Conservation (phyloP, 2,113 vertebrate species). For the Trematomus loennbergii region DNA sequence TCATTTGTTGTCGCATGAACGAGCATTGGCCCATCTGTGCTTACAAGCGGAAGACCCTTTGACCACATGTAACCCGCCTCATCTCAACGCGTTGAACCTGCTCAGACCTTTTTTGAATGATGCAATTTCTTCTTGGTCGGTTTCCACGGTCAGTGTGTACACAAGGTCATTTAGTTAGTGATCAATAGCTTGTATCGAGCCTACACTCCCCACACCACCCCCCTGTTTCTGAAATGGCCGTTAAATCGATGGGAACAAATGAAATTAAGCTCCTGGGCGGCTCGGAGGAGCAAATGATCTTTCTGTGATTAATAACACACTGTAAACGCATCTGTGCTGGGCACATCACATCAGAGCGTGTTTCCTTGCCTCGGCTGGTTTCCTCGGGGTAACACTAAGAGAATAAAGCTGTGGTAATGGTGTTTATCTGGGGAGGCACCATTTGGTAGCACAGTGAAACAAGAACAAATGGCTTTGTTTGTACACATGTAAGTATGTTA, state of each 20-base stretch:
- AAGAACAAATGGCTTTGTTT: slow-evolving; percentile 72
- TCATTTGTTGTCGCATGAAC: slow-evolving; percentile 12
- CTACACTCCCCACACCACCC: slow-evolving; percentile 46
- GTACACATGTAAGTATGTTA: slow-evolving; percentile 48
- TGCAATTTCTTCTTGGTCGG: slow-evolving; percentile 47
- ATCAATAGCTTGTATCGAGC: slow-evolving; percentile 81
- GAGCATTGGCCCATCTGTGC: slow-evolving; percentile 7
- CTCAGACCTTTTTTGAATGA: slow-evolving; percentile 45
- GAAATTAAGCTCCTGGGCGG: slow-evolving; percentile 81
- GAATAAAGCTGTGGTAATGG: slow-evolving; percentile 66
- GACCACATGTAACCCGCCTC: background rate
- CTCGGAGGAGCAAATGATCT: slow-evolving; percentile 77
- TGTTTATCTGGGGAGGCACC: slow-evolving; percentile 60
- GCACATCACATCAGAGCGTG: slow-evolving; percentile 64
- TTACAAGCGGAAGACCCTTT: slow-evolving; percentile 11
- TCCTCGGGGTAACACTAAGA: slow-evolving; percentile 60
- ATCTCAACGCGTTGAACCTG: slow-evolving; percentile 8
- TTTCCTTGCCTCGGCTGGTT: slow-evolving; percentile 63
- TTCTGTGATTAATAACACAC: slow-evolving; percentile 81
- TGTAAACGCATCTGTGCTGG: slow-evolving; percentile 70
- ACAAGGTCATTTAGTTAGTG: slow-evolving; percentile 80
- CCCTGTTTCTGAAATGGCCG: slow-evolving; percentile 77
- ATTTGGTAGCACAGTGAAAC: slow-evolving; percentile 50
- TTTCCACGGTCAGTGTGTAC: slow-evolving; percentile 66
- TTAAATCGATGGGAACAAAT: slow-evolving; percentile 83